Evolutionary conservation across 2,888 invertebrate genomes (phyloP), one percentile per base, ranked within the genome.

Genomic region (Harpalus rufipes): DNA sequence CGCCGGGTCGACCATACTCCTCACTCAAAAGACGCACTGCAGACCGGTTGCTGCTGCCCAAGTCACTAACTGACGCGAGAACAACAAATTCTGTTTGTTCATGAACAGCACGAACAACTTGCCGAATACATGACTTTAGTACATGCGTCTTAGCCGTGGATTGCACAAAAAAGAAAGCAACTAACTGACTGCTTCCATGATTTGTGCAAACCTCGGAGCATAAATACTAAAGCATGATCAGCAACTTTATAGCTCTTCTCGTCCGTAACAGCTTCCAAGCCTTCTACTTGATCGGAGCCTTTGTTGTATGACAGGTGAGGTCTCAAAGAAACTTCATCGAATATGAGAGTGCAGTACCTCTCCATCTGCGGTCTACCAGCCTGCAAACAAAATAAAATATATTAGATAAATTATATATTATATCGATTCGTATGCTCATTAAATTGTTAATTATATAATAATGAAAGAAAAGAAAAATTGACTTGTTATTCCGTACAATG

Each of bases 201-300:
- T 76, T 41, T 61, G 14, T 44, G 18, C 8, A 84, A 41, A 6
- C 63, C 63, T 6, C 84, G 63, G 7, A 84, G 14, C 76, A 84
- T 84, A 61, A 84, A 84, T 7, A 74, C 74, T 59, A 83, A 74
- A 59, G 83, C 83, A 39, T 80, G 61, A 61, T 80, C 80, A 10
- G 80, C 61, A 14, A 80, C 12, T 59, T 39, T 25, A 39, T 39
- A 18, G 7, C 8, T 39, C n/a, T 16, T 10, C 51, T 51, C 74
- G n/a, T n/a, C 25, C n/a, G n/a, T n/a, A n/a, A n/a, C n/a, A n/a
- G 41, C 74, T 44, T 74, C 44, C 8, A 74, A 16, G 6, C 74
- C 74, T 18, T 74, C n/a, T 7, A 74, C 59, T 56, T 56, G 59
- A 18, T 63, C 10, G 1, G 44, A 10, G 7, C 8, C 44, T 44